Evolutionary conservation across 2,888 invertebrate species (phyloP), one percentile per base, ranked within the genome.

Genomic region (Pheosia gnoma): DNA sequence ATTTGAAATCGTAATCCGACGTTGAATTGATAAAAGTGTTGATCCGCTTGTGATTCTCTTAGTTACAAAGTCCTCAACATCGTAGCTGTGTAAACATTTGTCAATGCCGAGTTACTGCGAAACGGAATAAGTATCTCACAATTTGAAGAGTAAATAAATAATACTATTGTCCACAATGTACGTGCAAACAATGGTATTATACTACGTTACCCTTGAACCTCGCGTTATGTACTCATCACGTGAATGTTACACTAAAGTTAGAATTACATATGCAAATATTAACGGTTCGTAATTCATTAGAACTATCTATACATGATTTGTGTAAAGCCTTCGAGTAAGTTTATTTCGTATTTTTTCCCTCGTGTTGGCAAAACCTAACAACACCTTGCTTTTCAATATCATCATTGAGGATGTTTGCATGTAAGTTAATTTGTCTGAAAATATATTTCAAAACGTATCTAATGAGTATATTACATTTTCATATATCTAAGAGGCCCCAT

Each of bases 271-370:
- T 51, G 51, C 25, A 51, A 51, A 51, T 9, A 51, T 13, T 25
- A 13, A n/a, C 8, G 25, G 25, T 53, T 37, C 37, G 53, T 37
- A 11, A 53, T 53, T 53, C 53, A 53, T 53, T 53, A 53, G 53
- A 53, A 53, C 49, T 51, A 8, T 25, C 8, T 5, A 25, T n/a
- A 25, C 13, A 51, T 25, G 51, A 9, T 8, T 25, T 25, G 25
- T 7, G 8, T 51, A 25, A 5, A 5, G 47, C n/a, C 5, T 8
- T 47, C 11, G 5, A 41, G 0, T 47, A n/a, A 47, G 25, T 25
- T 25, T 47, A n/a, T 47, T n/a, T n/a, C n/a, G 47, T n/a, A n/a
- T 47, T 4, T 5, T n/a, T 47, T 4, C 9, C 11, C n/a, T n/a
- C n/a, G 47, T n/a, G 47, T n/a, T 4, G 4, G 11, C 11, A 5